Evolutionary conservation across 2,797 vertebrate genomes (phyloP).

Genomic region (Chiloscyllium punctatum): DNA sequence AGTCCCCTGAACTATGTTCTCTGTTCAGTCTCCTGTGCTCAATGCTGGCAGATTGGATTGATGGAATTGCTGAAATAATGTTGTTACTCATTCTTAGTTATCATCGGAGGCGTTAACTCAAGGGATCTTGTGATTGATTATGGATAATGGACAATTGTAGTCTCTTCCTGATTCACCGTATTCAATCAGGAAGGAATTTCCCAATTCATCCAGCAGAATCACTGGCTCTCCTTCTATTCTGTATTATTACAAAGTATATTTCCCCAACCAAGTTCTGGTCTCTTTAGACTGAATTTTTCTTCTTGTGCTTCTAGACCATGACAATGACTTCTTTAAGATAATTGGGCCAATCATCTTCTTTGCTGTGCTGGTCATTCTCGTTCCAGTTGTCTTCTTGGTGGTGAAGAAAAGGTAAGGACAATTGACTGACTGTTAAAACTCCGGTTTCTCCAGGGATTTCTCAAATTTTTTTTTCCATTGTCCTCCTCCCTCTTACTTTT

Average conservation of each 20-base stretch:
- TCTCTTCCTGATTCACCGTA: background rate
- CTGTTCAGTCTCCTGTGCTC: background rate
- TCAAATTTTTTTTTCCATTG: background rate
- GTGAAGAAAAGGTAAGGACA: constrained; percentile 78
- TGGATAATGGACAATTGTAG: background rate
- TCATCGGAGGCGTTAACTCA: background rate
- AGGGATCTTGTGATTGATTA: background rate
- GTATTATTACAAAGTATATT: background rate
- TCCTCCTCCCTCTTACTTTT: background rate
- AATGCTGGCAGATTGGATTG: background rate
- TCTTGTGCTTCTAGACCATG: background rate
- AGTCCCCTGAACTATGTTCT: background rate
- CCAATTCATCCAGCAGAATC: background rate
- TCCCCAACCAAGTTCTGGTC: background rate
- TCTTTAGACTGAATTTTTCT: background rate
- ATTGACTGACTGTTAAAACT: background rate
- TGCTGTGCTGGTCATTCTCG: constrained; percentile 68
- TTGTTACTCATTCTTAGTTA: background rate
- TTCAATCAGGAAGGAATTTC: background rate
- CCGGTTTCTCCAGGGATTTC: background rate
- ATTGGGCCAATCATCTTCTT: constrained; percentile 76
- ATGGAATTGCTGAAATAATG: background rate
- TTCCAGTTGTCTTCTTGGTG: constrained; percentile 66
- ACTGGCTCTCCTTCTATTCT: background rate
- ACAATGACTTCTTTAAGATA: constrained; percentile 65